Base-by-base conservation (phyloP, 1,140 invertebrate genomes). In the Drosophila bipectinata region DNA sequence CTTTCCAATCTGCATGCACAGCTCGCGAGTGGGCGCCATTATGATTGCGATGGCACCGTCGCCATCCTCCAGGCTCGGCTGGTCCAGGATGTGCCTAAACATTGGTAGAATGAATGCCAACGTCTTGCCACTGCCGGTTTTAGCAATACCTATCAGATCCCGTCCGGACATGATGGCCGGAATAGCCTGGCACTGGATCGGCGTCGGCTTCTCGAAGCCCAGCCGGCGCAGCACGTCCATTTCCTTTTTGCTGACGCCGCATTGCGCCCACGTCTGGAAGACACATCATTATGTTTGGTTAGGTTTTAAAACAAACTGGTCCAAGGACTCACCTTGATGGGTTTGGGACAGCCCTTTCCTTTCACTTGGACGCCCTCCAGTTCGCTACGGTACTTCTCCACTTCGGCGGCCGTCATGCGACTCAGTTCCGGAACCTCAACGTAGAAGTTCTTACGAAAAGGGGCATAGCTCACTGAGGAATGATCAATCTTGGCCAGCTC, bases 81-180 rank as follows among this genome's bases (percentile, higher is more conserved):
- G 99, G 92, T 99, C 99, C 44, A 99, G 92, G 51, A 99, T 98
- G 79, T 99, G 99, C 51, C 99, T 94, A 92, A 99, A 98, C 98
- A 99, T 99, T 2, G 99, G 99, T 47, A 99, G 92, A 12, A 99
- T 94, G 92, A 99, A 99, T 0, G 99, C 99, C 18, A 99, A 92
- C 1, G 99, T 99, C 93, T 99, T 99, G 10, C 99, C 99, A 92
- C 98, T 99, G 74, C 98, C 98, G 21, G 99, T 99, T 93, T 99
- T 99, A 5, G 99, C 99, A 91, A 99, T 99, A 59, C 99, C 99
- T 90, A 99, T 99, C 32, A 99, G 93, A 93, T 99, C 98, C 57
- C 98, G 94, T 72, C 96, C 96, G 61, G 96, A 98, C 98, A 99
- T 99, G 69, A 99, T 98, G n/a, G 98, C 97, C 26, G 99, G 99